phyloP scores from a whole-genome alignment of 2,797 vertebrate genomes.

The Poecilia picta region DNA sequence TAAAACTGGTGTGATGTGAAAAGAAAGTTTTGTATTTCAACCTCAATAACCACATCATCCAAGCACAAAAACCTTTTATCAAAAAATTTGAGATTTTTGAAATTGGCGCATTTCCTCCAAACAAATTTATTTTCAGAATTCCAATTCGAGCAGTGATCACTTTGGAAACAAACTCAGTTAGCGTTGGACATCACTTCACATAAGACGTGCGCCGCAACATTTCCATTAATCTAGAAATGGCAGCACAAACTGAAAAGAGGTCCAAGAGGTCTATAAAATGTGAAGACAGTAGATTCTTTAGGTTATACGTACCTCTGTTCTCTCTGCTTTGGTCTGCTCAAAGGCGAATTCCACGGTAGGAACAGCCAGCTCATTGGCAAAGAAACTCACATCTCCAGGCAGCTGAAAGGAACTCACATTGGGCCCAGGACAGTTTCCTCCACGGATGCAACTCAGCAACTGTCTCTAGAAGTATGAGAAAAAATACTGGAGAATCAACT shows the following conservation, averaged over 20 bases:
- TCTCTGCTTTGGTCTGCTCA: constrained; percentile 79
- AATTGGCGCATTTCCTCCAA: not conserved
- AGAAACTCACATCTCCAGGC: constrained; percentile 88
- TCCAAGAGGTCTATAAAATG: not conserved
- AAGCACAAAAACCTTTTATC: not conserved
- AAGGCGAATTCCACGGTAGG: constrained; percentile 88
- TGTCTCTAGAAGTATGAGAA: constrained; percentile 81
- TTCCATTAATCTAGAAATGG: not conserved
- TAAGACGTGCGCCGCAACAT: not conserved
- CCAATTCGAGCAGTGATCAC: not conserved
- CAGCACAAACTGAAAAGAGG: not conserved
- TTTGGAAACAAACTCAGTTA: not conserved
- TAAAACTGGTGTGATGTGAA: not conserved
- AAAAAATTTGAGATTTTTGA: not conserved
- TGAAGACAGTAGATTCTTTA: not conserved
- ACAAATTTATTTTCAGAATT: not conserved
- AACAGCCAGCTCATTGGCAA: constrained; percentile 90
- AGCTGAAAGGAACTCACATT: constrained; percentile 89
- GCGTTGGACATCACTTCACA: not conserved
- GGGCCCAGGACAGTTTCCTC: constrained; percentile 78
- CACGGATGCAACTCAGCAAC: constrained; percentile 82
- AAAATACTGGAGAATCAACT: not conserved
- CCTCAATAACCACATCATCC: not conserved
- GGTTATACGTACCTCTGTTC: constrained; percentile 78
- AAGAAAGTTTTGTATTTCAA: not conserved